Base-by-base conservation (phyloP, 1,140 invertebrate genomes). In the Drosophila leontia region DNA sequence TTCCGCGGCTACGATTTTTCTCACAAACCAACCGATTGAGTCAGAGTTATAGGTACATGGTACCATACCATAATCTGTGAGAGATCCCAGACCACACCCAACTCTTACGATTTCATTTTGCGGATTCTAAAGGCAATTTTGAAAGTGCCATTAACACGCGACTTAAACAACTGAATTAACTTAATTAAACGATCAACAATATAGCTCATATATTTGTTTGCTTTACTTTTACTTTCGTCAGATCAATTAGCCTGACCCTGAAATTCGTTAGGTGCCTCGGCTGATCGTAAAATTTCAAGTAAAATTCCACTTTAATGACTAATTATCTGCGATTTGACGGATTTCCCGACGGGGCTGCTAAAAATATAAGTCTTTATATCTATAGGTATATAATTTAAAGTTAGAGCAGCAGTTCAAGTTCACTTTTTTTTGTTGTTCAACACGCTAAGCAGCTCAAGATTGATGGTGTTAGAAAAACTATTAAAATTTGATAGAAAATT, bases 221-320 rank as follows among this genome's bases (percentile, higher is more conserved):
- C 45, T 80, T 82, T 70, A 67, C 83, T 87, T 87, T 87, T 88
- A 87, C 83, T 87, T 87, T 87, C 76, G 61, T 59, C 70, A 41
- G 53, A 61, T 55, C 57, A 69, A 50, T 58, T 42, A 42, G 19
- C n/a, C 19, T 42, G 60, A 70, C 45, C 55, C 57, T 72, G 67
- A 65, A 56, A 51, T 15, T 37, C 7, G 17, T 45, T 48, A 15
- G 29, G 29, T 26, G 53, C 34, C 44, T 19, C 13, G 32, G 47
- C 13, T 5, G 23, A 23, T 71, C 44, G 29, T 57, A 58, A 75
- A 75, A 17, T 47, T 26, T 37, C 37, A 17, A 77, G 35, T 29
- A 29, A 29, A 29, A 29, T 29, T 29, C 26, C 53, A 70, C 32
- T 74, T 61, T 37, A 41, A 35, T 50, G 62, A 42, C 59, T 78